These are phyloP conservation scores for Spinibarbus caldwelli DNA, from an alignment of 2,797 vertebrate genomes.

Conservation along the genomic window DNA sequence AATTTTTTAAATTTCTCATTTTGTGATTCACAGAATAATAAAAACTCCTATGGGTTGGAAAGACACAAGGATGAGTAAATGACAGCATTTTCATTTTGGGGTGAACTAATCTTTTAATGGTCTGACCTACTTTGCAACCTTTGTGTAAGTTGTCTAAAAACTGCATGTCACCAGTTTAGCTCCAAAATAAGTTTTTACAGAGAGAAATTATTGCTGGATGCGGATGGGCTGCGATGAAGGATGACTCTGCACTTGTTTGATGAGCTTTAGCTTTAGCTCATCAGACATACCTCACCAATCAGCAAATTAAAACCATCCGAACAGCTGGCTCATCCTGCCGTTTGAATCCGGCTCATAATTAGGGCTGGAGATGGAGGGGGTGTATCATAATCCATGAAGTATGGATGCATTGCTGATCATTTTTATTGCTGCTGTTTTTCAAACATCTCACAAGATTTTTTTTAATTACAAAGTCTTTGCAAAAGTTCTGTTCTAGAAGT, in stretches of 20 bases:
- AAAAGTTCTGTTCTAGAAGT: neutral
- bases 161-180: constrained; percentile 35
- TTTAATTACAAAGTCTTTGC: neutral
- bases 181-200: constrained; percentile 20
- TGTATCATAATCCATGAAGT: constrained; percentile 9
- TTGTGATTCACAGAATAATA: neutral
- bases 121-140: constrained; percentile 26
- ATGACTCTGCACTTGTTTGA: constrained; percentile 27
- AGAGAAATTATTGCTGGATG: constrained; percentile 25
- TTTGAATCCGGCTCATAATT: constrained; percentile 18
- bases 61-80: neutral
- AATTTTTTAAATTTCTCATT: neutral
- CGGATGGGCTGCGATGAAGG: constrained; percentile 21
- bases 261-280: constrained; percentile 43
- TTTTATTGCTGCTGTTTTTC: constrained; percentile 11
- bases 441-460: constrained; percentile 4
- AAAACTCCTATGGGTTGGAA: neutral
- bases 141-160: constrained; percentile 17
- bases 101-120: constrained; percentile 26
- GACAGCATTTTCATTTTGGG: neutral
- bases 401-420: neutral
- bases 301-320: constrained; percentile 35
- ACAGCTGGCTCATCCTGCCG: constrained; percentile 41
- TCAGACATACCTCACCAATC: constrained; percentile 40
- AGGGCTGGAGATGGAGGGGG: neutral